phyloP scores from a whole-genome alignment of 2,888 invertebrate species.

The Apantesis nais region DNA sequence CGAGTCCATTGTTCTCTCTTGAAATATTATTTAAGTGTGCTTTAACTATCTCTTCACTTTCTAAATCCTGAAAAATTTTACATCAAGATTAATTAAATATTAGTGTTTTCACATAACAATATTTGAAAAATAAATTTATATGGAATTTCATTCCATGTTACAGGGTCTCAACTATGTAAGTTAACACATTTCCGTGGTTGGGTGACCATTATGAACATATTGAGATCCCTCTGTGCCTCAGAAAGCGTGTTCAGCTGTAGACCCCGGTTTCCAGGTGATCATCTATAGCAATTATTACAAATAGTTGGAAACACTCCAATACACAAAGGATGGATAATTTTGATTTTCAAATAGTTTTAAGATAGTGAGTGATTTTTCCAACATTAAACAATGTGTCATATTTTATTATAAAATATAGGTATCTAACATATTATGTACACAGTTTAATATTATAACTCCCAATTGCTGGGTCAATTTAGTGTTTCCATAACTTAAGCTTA shows the following conservation, averaged over 20 bases:
- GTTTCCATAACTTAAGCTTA: constrained; percentile 27
- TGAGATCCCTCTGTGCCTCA: too few species aligned
- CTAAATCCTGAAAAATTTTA: constrained; percentile 55
- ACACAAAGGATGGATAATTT: not conserved
- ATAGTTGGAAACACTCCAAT: not conserved
- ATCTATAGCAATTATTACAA: not conserved
- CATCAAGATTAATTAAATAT: not conserved
- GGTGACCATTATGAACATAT: not conserved
- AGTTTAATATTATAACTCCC: not conserved
- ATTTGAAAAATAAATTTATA: not conserved
- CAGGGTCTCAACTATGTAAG: too few species aligned
- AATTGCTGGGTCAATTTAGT: not conserved
- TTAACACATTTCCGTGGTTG: too few species aligned
- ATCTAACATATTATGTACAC: not conserved
- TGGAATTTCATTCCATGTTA: not conserved
- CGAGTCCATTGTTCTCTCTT: constrained; percentile 45
- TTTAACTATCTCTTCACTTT: constrained; percentile 48
- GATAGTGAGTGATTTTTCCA: too few species aligned
- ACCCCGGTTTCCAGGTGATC: not conserved
- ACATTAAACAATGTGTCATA: too few species aligned
- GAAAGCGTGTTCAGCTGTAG: not conserved
- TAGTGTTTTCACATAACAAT: not conserved
- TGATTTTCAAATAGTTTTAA: not conserved
- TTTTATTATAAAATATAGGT: too few species aligned
- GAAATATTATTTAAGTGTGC: constrained; percentile 51